Percentiles rank a stretch among this genome's conserved stretches.
These are phyloP conservation scores for Eueides isabella DNA, from an alignment of 1,140 invertebrate genomes.

Conservation along the genomic window DNA sequence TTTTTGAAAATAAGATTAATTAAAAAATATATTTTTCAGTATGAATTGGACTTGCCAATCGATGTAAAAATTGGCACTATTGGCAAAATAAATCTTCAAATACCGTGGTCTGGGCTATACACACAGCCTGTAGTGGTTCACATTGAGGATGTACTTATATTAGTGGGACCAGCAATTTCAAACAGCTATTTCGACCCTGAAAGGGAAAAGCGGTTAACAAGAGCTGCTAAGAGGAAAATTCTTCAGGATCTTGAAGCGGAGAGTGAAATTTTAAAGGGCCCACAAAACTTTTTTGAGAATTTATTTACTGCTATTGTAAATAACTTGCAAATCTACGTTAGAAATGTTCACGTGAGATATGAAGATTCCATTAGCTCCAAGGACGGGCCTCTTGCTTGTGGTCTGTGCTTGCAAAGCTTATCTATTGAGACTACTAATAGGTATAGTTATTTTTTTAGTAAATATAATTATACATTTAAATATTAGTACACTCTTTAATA, in stretches of 20 bases:
- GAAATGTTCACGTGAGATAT: constrained; percentile 92
- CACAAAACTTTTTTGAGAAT: constrained; percentile 86
- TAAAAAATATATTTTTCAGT: constrained; percentile 82
- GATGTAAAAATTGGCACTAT: constrained; percentile 91
- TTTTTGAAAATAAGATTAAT: neutral
- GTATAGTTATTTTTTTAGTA: no score
- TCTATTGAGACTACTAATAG: constrained; percentile 92
- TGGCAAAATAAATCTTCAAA: constrained; percentile 88
- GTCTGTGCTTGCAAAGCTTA: constrained; percentile 90
- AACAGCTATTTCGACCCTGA: constrained; percentile 88
- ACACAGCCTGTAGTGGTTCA: constrained; percentile 86
- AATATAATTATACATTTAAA: no score
- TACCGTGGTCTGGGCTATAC: constrained; percentile 90
- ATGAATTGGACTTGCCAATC: constrained; percentile 90
- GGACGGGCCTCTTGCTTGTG: constrained; percentile 87
- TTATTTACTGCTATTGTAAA: constrained; percentile 89
- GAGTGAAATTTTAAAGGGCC: constrained; percentile 79
- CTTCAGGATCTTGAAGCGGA: constrained; percentile 81
- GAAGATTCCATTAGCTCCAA: constrained; percentile 88
- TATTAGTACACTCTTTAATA: no score
- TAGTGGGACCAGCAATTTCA: constrained; percentile 88
- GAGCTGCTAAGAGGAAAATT: constrained; percentile 87
- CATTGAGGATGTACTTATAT: constrained; percentile 89
- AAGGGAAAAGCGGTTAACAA: constrained; percentile 86
- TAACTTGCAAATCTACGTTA: constrained; percentile 91